Percentiles rank a stretch among this genome's conserved stretches.
These are phyloP conservation scores for Anoplius nigerrimus DNA, from an alignment of 2,888 invertebrate species.

Conservation along the genomic window DNA sequence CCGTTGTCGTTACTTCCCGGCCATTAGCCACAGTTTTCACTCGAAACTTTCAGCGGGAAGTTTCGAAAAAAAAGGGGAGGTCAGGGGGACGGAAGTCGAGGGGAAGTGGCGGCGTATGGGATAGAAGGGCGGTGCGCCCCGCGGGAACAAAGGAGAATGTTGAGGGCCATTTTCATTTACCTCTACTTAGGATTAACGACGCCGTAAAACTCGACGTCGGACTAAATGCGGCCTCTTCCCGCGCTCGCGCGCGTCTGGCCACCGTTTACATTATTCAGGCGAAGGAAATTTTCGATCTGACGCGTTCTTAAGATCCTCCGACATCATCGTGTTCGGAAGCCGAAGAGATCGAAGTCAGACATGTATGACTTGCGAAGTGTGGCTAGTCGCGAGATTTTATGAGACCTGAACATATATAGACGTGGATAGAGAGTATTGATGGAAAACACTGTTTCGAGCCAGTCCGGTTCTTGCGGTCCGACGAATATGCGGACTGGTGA, in stretches of 20 bases:
- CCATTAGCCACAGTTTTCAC: conserved; percentile 1
- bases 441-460: no score
- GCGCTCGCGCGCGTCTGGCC: neutral
- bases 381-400: no score
- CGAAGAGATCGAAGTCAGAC: no score
- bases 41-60: conserved; percentile 1
- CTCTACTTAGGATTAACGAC: conserved; percentile 12
- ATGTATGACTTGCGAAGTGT: no score
- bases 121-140: no score
- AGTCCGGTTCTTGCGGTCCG: no score
- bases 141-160: neutral
- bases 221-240: neutral
- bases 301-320: neutral
- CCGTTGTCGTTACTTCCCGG: neutral
- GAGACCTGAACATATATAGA: no score
- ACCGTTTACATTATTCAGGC: conserved; percentile 18
- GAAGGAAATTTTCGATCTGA: conserved; percentile 20
- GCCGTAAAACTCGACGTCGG: conserved; percentile 8
- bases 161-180: conserved; percentile 4
- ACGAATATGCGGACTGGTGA: no score
- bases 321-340: conserved; percentile 18
- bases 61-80: neutral
- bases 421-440: no score
- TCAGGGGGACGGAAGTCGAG: neutral
- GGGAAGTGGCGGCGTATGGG: neutral